Conservation (phyloP, 1,140 invertebrate species). For the Lasioglossum albipes region DNA sequence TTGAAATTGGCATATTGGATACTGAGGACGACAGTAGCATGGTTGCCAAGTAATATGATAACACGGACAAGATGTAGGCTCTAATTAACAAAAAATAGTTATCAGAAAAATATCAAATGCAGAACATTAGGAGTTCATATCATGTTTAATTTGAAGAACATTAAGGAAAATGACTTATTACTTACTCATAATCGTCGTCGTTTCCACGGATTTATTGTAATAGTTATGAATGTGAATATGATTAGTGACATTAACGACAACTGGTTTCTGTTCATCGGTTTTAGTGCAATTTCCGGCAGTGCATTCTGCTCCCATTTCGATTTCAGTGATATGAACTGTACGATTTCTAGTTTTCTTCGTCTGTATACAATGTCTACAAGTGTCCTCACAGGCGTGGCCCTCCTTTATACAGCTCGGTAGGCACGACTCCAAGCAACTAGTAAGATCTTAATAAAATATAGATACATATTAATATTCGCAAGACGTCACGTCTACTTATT, state of each 20-base stretch:
- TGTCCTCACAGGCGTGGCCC: conserved; percentile 33
- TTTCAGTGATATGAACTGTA: conserved; percentile 46
- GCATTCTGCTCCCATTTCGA: conserved; percentile 62
- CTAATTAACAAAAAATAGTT: no score
- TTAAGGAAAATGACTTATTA: no score
- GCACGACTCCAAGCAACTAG: conserved; percentile 33
- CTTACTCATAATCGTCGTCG: no score
- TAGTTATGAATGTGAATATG: conserved; percentile 70
- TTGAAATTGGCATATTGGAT: background rate
- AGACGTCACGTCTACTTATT: no score
- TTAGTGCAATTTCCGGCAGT: conserved; percentile 48
- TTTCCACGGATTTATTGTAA: no score
- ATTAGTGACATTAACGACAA: conserved; percentile 67
- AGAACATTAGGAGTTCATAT: no score
- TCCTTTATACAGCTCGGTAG: conserved; percentile 60
- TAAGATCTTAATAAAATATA: conserved; percentile 35
- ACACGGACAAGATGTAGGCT: no score
- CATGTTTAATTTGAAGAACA: no score
- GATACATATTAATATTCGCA: no score
- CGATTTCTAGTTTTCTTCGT: conserved; percentile 56
- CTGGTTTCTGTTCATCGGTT: background rate
- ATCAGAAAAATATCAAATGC: no score
- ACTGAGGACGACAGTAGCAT: no score
- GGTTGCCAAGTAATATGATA: no score
- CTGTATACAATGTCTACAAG: conserved; percentile 39